Base-by-base conservation (phyloP, 2,113 vertebrate species). In the Ameiurus melas region DNA sequence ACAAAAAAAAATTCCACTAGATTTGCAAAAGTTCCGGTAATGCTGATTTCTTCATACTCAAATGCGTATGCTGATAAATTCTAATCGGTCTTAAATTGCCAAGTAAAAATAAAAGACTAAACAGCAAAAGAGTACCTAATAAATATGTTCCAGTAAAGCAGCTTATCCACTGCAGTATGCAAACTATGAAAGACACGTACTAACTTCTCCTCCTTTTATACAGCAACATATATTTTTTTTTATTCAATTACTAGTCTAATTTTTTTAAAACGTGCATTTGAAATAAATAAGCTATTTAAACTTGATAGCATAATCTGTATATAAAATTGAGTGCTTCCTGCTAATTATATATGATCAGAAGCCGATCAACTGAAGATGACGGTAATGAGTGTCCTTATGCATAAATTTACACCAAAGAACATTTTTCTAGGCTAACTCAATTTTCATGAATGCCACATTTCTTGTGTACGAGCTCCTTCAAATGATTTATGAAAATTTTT, bases 261-360 rank as follows among this genome's bases (percentile, higher is more conserved):
- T 60, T 60, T 57, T 57, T 60, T n/a, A n/a, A n/a, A n/a, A n/a
- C n/a, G n/a, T n/a, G 25, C 25, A n/a, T n/a, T 70, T 33, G 6
- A 70, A 70, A 33, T 70, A 70, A 70, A 70, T 70, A 70, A 33
- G n/a, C 66, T n/a, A n/a, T 36, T 33, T 70, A 70, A n/a, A 70
- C 66, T 16, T 68, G 22, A 60, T 60, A 60, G 58, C 12, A 4
- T 64, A 6, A 70, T 14, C 14, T 70, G 25, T 70, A 33, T n/a
- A 13, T 68, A 68, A 68, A 30, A 14, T 30, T 68, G n/a, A 17
- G 30, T 33, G 17, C 68, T 16, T 70, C 12, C 6, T 70, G n/a
- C 66, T 68, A 30, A 68, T 9, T 51, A 51, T 71, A 71, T 71
- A 71, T 71, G 68, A 68, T 62, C 25, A 27, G 62, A 27, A 62